Base-by-base conservation (phyloP, 2,113 vertebrate genomes). In the Edolisoma coerulescens region DNA sequence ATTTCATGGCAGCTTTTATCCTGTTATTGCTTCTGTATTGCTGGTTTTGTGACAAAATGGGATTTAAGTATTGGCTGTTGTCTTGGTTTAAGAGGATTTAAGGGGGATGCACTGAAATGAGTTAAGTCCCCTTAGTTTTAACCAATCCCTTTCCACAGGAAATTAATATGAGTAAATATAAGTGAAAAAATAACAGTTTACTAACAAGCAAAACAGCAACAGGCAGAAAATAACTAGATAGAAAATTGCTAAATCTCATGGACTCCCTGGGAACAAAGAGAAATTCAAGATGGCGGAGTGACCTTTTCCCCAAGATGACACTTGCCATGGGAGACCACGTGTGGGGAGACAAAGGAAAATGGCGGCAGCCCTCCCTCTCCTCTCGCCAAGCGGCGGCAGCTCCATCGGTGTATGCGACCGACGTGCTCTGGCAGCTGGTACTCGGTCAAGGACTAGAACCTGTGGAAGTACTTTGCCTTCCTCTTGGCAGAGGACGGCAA, bases 341-440 rank as follows among this genome's bases (percentile, higher is more conserved):
- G 13, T 41, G 20, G 52, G 33, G 11, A 59, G 37, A 52, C 11
- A 60, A 52, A 50, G 14, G 22, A 44, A 35, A 54, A 74, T 54
- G 28, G 9, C 1, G 0, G 22, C 27, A 59, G 44, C 14, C 32
- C 17, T 68, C 32, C 61, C 16, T 57, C 37, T n/a, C n/a, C n/a
- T n/a, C n/a, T n/a, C n/a, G n/a, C n/a, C n/a, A n/a, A n/a, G n/a
- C n/a, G n/a, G 45, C 63, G 33, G 33, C 53, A 59, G 37, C 52
- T 77, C 37, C 32, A 15, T 59, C 0, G 0, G 17, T 35, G 11
- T 37, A 26, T 12, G 11, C 0, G 2, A 20, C 33, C 59, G 53
- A 17, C 13, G 10, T 0, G 2, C 26, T 76, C 32, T 1, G 2
- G 20, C 1, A 0, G 10, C 30, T 50, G 32, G 37, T 67, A 32